A percentile compares a stretch with the other conserved stretches of the same genome.
These are phyloP conservation scores for Plectus sambesii DNA, from an alignment of 1,140 invertebrate genomes.

Conservation along the genomic window DNA sequence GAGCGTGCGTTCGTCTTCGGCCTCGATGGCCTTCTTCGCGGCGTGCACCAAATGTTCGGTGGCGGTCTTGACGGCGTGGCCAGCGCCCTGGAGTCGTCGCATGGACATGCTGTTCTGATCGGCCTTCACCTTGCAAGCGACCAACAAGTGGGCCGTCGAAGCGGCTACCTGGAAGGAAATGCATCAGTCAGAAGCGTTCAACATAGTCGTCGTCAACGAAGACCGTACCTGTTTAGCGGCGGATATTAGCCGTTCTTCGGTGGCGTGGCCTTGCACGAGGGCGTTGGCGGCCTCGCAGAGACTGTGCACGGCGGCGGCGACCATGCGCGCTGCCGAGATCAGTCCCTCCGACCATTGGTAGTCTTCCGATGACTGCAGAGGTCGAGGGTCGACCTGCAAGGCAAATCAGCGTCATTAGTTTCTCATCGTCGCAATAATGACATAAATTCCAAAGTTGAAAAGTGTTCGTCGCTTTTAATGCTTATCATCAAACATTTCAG, in stretches of 20 bases:
- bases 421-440: neutral
- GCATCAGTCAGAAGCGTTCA: neutral
- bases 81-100: conserved; percentile 75
- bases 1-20: conserved; percentile 73
- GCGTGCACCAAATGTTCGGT: conserved; percentile 90
- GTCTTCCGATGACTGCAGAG: conserved; percentile 59
- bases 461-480: too few relatives aligned
- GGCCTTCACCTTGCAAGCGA: conserved; percentile 95
- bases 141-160: conserved; percentile 86
- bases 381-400: conserved; percentile 18
- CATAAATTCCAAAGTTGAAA: too few relatives aligned
- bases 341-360: conserved; percentile 97
- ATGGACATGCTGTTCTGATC: conserved; percentile 86
- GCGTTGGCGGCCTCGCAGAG: conserved; percentile 93
- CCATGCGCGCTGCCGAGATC: conserved; percentile 79
- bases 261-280: conserved; percentile 80
- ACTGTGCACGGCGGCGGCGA: conserved; percentile 90
- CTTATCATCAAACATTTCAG: too few relatives aligned
- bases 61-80: conserved; percentile 90
- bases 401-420: neutral
- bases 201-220: conserved; percentile 1
- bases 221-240: conserved; percentile 65
- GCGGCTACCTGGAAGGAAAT: conserved; percentile 63
- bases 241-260: conserved; percentile 89
- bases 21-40: conserved; percentile 78